These are phyloP conservation scores for Apis dorsata DNA, from an alignment of 1,140 invertebrate genomes.

Conservation along the genomic window DNA sequence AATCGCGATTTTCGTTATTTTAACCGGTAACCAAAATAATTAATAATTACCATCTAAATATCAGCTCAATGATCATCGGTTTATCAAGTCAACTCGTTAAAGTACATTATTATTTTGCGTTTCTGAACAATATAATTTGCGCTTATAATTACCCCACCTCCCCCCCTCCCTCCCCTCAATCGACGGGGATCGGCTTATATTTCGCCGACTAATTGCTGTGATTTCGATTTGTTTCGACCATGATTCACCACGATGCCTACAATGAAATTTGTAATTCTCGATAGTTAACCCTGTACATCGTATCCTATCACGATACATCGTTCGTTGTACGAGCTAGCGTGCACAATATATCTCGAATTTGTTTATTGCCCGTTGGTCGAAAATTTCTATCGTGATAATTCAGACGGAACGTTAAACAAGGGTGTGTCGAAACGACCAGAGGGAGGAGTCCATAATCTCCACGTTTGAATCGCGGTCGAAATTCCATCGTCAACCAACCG, in stretches of 20 bases:
- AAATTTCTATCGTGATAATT: too few relatives aligned
- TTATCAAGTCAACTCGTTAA: constrained; percentile 23
- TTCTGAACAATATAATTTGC: constrained; percentile 4
- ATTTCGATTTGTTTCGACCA: neutral
- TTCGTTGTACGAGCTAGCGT: neutral
- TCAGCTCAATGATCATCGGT: neutral
- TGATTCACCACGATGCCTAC: neutral
- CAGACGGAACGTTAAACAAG: too few relatives aligned
- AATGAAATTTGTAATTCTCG: neutral
- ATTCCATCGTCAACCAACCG: neutral
- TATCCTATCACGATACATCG: neutral
- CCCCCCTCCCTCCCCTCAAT: neutral
- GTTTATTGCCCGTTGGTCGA: neutral
- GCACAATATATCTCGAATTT: neutral
- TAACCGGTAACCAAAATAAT: neutral
- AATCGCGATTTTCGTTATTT: constrained; percentile 15
- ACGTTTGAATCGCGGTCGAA: neutral
- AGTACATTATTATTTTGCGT: constrained; percentile 9
- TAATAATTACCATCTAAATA: constrained; percentile 22
- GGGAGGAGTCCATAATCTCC: neutral
- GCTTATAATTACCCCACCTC: neutral
- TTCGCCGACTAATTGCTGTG: neutral
- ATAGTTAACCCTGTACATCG: neutral
- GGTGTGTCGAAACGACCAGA: too few relatives aligned
- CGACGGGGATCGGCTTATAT: neutral